phyloP scores from a whole-genome alignment of 2,888 invertebrate genomes.

The Electrophaes corylata region DNA sequence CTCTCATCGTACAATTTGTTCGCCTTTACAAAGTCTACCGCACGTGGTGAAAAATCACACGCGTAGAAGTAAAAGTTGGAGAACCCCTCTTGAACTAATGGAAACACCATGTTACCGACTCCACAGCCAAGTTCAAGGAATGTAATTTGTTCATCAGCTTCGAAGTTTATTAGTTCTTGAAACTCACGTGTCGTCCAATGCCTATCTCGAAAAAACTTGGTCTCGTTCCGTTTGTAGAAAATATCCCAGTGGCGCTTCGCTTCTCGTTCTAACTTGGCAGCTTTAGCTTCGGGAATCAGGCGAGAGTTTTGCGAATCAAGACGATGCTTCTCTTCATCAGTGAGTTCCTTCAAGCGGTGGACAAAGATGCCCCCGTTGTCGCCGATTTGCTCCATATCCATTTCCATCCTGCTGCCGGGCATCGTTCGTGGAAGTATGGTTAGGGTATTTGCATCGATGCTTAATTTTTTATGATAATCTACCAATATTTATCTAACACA shows the following conservation, averaged over 20 bases:
- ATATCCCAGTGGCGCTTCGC: constrained; percentile 97
- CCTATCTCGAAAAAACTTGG: constrained; percentile 96
- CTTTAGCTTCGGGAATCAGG: constrained; percentile 87
- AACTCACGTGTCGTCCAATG: constrained; percentile 99
- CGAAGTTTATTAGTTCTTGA: constrained; percentile 87
- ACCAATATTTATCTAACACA: not conserved
- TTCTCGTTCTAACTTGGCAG: constrained; percentile 90
- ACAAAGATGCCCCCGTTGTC: constrained; percentile 59
- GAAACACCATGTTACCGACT: constrained; percentile 98
- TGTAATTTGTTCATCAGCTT: constrained; percentile 82
- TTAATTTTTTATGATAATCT: not conserved
- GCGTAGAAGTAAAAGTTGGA: constrained; percentile 89
- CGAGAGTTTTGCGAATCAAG: constrained; percentile 87
- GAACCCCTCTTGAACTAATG: constrained; percentile 91
- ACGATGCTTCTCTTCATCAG: constrained; percentile 84
- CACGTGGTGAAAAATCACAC: constrained; percentile 96
- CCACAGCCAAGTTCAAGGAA: constrained; percentile 97
- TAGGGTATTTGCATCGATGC: not conserved
- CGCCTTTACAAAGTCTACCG: constrained; percentile 92
- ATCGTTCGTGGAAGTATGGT: not conserved
- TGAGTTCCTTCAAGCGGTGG: constrained; percentile 79
- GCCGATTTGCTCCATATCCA: constrained; percentile 56
- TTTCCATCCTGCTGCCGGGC: constrained; percentile 58
- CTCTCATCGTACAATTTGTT: constrained; percentile 86
- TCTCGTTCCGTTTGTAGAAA: constrained; percentile 97